These are phyloP conservation scores for Neodiprion lecontei DNA, from an alignment of 1,140 invertebrate species.

Conservation along the genomic window DNA sequence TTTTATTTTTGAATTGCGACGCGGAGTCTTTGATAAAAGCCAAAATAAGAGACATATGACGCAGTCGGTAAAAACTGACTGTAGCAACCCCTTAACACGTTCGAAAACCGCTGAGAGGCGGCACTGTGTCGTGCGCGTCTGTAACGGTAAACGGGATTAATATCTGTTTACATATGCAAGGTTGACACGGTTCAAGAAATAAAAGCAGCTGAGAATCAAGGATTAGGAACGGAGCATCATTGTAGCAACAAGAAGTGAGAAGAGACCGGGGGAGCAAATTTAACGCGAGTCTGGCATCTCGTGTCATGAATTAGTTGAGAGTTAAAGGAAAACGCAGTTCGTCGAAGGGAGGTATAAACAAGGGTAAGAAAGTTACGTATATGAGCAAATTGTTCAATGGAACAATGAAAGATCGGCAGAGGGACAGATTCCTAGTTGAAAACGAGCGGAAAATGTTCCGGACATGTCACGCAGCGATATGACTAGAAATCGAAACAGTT, in stretches of 20 bases:
- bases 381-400: not conserved
- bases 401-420: not conserved
- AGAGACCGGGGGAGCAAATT: not conserved
- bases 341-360: too few relatives aligned
- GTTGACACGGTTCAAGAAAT: not conserved
- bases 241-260: not conserved
- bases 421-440: not conserved
- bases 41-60: too few relatives aligned
- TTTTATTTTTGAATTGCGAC: too few relatives aligned
- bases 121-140: not conserved
- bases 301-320: too few relatives aligned
- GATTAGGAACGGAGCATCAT: not conserved
- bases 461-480: not conserved
- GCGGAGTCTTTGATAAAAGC: too few relatives aligned
- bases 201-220: not conserved
- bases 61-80: too few relatives aligned
- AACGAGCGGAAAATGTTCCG: constrained; percentile 2
- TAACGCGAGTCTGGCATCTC: too few relatives aligned
- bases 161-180: not conserved
- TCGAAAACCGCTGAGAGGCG: constrained; percentile 23
- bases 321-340: too few relatives aligned
- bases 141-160: not conserved
- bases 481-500: not conserved
- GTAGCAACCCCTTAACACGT: constrained; percentile 27
- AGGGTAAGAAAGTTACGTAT: too few relatives aligned